phyloP scores from a whole-genome alignment of 2,888 invertebrate genomes.

The Melanophora roralis region DNA sequence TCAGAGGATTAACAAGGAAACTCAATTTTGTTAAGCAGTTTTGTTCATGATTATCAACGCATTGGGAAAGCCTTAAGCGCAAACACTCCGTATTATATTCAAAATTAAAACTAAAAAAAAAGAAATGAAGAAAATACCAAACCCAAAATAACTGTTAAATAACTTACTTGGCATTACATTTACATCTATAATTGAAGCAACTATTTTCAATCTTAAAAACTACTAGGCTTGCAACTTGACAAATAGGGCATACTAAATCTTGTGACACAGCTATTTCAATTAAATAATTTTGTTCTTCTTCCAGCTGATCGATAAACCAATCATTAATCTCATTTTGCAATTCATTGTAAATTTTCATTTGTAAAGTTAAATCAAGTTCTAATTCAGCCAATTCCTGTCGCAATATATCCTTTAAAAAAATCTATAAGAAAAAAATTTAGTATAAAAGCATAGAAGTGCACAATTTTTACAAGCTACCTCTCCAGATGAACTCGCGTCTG shows the following conservation, averaged over 20 bases:
- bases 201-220: constrained; percentile 21
- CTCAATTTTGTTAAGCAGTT: constrained; percentile 66
- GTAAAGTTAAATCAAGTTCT: constrained; percentile 71
- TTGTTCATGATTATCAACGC: constrained; percentile 67
- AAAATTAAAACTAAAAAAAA: constrained; percentile 66
- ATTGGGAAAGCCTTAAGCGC: constrained; percentile 59
- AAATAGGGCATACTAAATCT: constrained; percentile 79
- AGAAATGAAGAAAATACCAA: background rate
- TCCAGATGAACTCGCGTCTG: constrained; percentile 17
- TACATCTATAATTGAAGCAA: constrained; percentile 69
- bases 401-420: constrained; percentile 66
- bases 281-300: constrained; percentile 68
- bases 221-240: constrained; percentile 77
- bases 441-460: background rate
- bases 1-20: constrained; percentile 68
- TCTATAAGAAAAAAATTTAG: background rate
- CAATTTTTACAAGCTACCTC: background rate
- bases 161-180: constrained; percentile 73
- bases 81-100: constrained; percentile 62
- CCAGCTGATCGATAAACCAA: constrained; percentile 71
- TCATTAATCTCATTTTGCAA: constrained; percentile 71
- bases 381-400: constrained; percentile 72
- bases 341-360: constrained; percentile 73
- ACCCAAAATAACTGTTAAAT: background rate
- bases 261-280: constrained; percentile 74